Conservation (phyloP, 2,888 invertebrate genomes). For the Octodonta nipae region DNA sequence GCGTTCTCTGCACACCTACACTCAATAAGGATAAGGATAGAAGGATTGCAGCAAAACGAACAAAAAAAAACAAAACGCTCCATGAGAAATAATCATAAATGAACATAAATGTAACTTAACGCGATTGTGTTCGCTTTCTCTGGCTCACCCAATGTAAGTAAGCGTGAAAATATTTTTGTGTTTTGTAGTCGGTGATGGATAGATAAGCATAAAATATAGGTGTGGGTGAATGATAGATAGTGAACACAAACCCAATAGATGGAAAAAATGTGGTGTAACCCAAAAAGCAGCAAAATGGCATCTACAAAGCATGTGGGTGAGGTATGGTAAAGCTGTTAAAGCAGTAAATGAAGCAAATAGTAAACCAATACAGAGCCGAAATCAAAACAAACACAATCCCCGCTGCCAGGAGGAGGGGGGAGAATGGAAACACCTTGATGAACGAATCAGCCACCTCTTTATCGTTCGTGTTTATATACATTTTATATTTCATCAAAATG, state of each 20-base stretch:
- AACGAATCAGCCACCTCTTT: conserved; percentile 33
- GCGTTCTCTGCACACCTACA: conserved; percentile 76
- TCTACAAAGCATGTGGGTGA: conserved; percentile 20
- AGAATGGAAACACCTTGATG: conserved; percentile 42
- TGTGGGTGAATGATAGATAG: conserved; percentile 11
- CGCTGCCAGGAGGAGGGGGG: conserved; percentile 30
- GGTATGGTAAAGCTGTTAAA: conserved; percentile 17
- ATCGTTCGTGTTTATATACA: conserved; percentile 18
- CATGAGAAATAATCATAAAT: conserved; percentile 26
- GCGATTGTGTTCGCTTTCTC: conserved; percentile 29
- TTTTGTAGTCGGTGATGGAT: too few species aligned
- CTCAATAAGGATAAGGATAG: conserved; percentile 23
- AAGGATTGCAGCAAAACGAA: conserved; percentile 38
- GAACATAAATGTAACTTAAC: conserved; percentile 19
- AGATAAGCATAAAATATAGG: too few species aligned
- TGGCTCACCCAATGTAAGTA: conserved; percentile 27
- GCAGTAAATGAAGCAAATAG: conserved; percentile 21
- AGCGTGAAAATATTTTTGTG: too few species aligned
- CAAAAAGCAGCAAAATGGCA: conserved; percentile 10
- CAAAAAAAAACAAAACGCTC: conserved; percentile 34
- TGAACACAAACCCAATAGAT: conserved; percentile 25
- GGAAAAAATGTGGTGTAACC: conserved; percentile 22
- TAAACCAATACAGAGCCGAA: conserved; percentile 24
- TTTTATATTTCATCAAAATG: conserved; percentile 36
- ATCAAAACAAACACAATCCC: conserved; percentile 33